A percentile compares a stretch with the other conserved stretches of the same genome.
Evolutionary conservation across 2,797 vertebrate species (phyloP).

Genomic region (Myiotriccus ornatus): DNA sequence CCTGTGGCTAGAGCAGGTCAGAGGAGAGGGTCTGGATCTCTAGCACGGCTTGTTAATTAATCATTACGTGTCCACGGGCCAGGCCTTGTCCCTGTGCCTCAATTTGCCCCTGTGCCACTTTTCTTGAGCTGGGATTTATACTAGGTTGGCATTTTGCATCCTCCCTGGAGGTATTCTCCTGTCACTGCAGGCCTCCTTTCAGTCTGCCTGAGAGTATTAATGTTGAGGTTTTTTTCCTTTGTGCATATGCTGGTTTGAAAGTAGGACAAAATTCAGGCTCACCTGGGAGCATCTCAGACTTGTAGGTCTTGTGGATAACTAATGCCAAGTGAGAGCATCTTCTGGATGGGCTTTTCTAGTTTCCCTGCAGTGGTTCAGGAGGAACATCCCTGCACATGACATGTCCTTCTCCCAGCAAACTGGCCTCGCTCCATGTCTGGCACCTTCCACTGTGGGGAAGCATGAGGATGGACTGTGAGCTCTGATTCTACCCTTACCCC

Average conservation of each 20-base stretch:
- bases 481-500: neutral
- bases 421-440: neutral
- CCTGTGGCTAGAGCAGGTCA: accelerated
- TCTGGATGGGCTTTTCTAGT: neutral
- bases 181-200: neutral
- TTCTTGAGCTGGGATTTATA: neutral
- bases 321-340: neutral
- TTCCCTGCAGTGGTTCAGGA: neutral
- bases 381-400: neutral
- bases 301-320: neutral
- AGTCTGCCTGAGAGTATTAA: neutral
- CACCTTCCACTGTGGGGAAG: neutral
- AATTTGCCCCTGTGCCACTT: neutral
- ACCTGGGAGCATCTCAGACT: neutral
- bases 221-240: neutral
- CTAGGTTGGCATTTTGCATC: neutral
- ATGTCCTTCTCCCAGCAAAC: neutral
- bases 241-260: neutral
- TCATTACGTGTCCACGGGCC: neutral
- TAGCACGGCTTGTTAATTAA: neutral
- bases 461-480: neutral
- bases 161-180: neutral
- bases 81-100: neutral
- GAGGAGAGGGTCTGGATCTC: neutral
- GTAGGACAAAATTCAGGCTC: neutral